Evolutionary conservation across 2,113 vertebrate species (phyloP).

Genomic region (Pachypanchax playfairii): DNA sequence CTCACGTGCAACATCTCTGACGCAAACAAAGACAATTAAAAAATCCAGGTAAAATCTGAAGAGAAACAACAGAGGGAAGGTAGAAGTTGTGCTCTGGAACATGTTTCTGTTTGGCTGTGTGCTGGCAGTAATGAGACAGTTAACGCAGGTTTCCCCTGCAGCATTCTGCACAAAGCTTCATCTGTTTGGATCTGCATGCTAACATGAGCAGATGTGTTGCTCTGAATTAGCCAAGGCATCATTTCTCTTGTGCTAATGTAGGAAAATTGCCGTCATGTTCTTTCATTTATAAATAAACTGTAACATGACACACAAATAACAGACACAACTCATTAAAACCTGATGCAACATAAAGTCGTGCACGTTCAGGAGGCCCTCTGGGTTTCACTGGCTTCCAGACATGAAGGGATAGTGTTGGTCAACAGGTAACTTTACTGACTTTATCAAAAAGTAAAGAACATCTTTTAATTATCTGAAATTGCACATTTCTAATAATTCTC

Average conservation of each 20-base stretch:
- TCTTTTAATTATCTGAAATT: too few species aligned
- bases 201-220: slow-evolving; percentile 3
- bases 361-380: background rate
- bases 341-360: background rate
- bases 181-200: slow-evolving; percentile 16
- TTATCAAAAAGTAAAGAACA: too few species aligned
- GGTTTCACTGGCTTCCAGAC: background rate
- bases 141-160: slow-evolving; percentile 24
- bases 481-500: background rate
- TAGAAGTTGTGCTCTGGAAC: background rate
- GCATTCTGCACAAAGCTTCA: slow-evolving; percentile 16
- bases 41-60: background rate
- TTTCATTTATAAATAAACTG: background rate
- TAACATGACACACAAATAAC: background rate
- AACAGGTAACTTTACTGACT: too few species aligned
- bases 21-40: background rate
- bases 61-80: background rate
- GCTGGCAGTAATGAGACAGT: slow-evolving; percentile 35
- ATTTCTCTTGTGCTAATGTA: background rate
- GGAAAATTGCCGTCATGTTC: background rate
- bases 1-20: background rate
- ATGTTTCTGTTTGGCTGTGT: background rate
- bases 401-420: background rate
- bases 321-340: background rate
- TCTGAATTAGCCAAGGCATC: slow-evolving; percentile 1